These are phyloP conservation scores for Aspidiotus destructor DNA, from an alignment of 2,888 invertebrate genomes.

Conservation along the genomic window DNA sequence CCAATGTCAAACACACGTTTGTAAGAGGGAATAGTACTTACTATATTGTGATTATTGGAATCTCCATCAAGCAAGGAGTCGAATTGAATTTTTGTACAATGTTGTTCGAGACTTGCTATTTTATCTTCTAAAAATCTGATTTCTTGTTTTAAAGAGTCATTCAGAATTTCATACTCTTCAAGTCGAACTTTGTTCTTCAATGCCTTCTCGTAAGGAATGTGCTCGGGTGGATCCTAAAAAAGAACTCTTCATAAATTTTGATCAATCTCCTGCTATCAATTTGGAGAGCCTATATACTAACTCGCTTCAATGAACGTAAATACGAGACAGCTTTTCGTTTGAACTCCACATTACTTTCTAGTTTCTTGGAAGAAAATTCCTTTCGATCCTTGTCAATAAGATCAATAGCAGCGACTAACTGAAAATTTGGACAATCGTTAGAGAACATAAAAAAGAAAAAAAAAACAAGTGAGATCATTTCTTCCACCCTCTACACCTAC, in stretches of 20 bases:
- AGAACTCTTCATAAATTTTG: not conserved
- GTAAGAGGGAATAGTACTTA: not conserved
- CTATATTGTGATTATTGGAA: no score
- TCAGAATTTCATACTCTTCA: conserved; percentile 24
- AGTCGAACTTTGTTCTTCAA: conserved; percentile 18
- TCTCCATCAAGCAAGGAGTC: no score
- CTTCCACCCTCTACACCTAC: not conserved
- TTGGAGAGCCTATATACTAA: not conserved
- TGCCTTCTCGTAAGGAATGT: conserved; percentile 20
- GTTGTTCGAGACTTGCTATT: conserved; percentile 46
- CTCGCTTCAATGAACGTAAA: conserved; percentile 13
- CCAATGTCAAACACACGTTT: no score
- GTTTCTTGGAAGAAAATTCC: conserved; percentile 6
- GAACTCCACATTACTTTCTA: not conserved
- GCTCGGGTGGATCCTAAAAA: conserved; percentile 15
- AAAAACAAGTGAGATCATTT: not conserved
- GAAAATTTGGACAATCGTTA: not conserved
- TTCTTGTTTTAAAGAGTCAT: conserved; percentile 41
- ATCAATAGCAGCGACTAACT: conserved; percentile 18
- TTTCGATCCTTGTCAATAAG: conserved; percentile 9
- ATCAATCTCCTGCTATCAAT: no score
- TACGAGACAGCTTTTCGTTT: conserved; percentile 13
- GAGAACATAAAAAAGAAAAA: not conserved
- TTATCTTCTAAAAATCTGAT: conserved; percentile 38
- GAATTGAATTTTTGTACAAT: no score